A percentile compares a stretch with the other conserved stretches of the same genome.
These are phyloP conservation scores for Rafetus swinhoei DNA, from an alignment of 2,113 vertebrate genomes.

Conservation along the genomic window DNA sequence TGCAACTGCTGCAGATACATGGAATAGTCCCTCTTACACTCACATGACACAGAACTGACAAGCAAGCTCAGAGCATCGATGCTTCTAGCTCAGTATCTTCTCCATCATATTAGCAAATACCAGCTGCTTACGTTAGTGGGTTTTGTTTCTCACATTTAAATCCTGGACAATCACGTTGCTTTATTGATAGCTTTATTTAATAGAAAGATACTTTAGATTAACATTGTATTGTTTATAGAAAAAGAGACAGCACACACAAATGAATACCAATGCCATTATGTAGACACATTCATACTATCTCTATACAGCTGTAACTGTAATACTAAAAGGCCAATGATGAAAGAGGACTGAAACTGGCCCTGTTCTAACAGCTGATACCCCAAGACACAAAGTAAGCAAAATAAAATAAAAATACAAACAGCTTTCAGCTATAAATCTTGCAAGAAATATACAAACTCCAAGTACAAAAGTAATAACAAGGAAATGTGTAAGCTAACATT, in stretches of 20 bases:
- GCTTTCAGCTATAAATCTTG: slow-evolving; percentile 34
- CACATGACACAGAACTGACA: not conserved
- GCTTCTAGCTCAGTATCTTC: not conserved
- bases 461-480: slow-evolving; percentile 43
- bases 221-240: not conserved
- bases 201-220: not conserved
- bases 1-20: not conserved
- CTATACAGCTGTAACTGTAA: slow-evolving; percentile 11
- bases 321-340: slow-evolving; percentile 1
- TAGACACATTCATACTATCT: slow-evolving; percentile 33
- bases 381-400: slow-evolving; percentile 61
- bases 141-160: slow-evolving; percentile 44
- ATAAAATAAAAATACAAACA: slow-evolving; percentile 67
- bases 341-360: slow-evolving; percentile 24
- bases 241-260: not conserved
- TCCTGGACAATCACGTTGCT: not conserved
- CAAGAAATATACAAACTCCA: slow-evolving; percentile 34
- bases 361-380: slow-evolving; percentile 42
- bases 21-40: not conserved
- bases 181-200: not conserved
- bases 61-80: not conserved
- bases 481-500: slow-evolving; percentile 33
- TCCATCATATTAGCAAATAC: not conserved
- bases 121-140: not conserved
- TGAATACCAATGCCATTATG: not conserved